Evolutionary conservation across 92 coral and sea anemone genomes (phyloP).

Genomic region (Porites divaricata): DNA sequence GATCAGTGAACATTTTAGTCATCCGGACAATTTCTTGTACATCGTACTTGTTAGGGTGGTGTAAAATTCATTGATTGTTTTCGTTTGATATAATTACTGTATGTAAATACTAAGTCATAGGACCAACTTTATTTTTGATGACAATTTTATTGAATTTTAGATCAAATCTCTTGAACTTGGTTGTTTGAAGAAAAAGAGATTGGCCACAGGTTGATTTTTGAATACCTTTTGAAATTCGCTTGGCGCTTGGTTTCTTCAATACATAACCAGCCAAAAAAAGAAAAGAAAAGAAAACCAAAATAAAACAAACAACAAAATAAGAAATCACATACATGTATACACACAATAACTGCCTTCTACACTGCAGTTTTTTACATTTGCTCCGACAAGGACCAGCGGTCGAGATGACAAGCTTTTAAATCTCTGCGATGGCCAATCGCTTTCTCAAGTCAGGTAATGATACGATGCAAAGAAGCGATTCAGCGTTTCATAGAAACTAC

Average conservation of each 20-base stretch:
- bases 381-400: too few relatives aligned
- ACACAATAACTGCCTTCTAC: too few relatives aligned
- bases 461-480: too few relatives aligned
- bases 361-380: too few relatives aligned
- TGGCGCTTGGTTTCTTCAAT: not conserved
- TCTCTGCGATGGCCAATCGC: too few relatives aligned
- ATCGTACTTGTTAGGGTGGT: constrained; percentile 65
- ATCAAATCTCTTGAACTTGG: not conserved
- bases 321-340: too few relatives aligned
- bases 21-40: constrained; percentile 95
- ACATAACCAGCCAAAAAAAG: too few relatives aligned
- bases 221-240: not conserved
- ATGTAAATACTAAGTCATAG: not conserved
- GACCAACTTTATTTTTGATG: not conserved
- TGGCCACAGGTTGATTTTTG: not conserved
- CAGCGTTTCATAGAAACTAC: too few relatives aligned
- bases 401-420: too few relatives aligned
- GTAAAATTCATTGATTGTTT: constrained; percentile 7
- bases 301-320: too few relatives aligned
- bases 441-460: too few relatives aligned
- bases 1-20: constrained; percentile 98
- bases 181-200: not conserved
- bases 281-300: too few relatives aligned
- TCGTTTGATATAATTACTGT: not conserved
- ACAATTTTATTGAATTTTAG: not conserved